Conservation (phyloP, 2,113 vertebrate genomes). For the Corythaixoides concolor region DNA sequence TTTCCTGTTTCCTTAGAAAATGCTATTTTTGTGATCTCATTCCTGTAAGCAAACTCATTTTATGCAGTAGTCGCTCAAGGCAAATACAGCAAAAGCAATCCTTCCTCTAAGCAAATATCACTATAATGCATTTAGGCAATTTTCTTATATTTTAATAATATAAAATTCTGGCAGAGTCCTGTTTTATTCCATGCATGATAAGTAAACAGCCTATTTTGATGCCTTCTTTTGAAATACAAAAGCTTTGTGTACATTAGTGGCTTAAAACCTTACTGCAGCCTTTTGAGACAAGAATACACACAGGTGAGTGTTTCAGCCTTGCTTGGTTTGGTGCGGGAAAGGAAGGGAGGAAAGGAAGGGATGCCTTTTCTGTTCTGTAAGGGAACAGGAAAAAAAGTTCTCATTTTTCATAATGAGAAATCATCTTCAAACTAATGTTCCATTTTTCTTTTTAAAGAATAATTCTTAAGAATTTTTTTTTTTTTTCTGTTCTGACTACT, state of each 20-base stretch:
- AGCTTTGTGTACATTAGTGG: neutral
- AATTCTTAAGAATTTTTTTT: neutral
- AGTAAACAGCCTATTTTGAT: neutral
- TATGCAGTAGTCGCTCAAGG: neutral
- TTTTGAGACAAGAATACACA: neutral
- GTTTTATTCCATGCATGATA: neutral
- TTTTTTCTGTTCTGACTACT: neutral
- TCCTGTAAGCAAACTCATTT: neutral
- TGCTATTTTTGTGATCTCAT: neutral
- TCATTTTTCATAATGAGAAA: neutral
- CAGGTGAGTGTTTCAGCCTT: neutral
- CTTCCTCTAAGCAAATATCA: neutral
- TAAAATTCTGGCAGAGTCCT: neutral
- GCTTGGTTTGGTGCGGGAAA: neutral
- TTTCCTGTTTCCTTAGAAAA: slow-evolving; percentile 7
- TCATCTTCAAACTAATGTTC: neutral
- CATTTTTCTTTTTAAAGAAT: neutral
- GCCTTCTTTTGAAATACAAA: neutral
- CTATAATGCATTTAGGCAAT: neutral
- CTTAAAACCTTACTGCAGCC: neutral
- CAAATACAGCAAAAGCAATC: neutral
- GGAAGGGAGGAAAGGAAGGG: neutral
- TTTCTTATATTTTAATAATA: neutral
- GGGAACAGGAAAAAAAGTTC: neutral
- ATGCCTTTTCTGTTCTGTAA: neutral